Conservation (phyloP, 2,113 vertebrate species). For the Seriola aureovittata region DNA sequence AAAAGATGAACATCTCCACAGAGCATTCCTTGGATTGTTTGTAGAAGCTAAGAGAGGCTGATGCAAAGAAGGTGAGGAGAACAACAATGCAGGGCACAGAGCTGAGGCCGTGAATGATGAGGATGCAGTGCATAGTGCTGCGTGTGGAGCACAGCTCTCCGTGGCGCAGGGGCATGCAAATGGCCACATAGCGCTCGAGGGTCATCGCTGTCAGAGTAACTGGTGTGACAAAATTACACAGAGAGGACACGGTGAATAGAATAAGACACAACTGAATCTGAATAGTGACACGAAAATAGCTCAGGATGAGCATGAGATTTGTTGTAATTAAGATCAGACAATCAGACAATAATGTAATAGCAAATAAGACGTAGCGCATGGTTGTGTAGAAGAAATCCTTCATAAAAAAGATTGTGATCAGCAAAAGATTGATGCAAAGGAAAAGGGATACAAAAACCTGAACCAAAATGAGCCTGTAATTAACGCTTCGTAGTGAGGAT, state of each 20-base stretch:
- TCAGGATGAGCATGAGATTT: slow-evolving; percentile 21
- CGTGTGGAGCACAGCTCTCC: slow-evolving; percentile 54
- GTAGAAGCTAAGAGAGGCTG: slow-evolving; percentile 15
- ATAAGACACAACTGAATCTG: slow-evolving; percentile 14
- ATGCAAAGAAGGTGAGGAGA: background rate
- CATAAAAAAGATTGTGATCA: slow-evolving; percentile 58
- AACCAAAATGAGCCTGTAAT: slow-evolving; percentile 5
- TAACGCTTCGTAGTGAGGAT: background rate
- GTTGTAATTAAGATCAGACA: slow-evolving; percentile 35
- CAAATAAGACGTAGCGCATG: slow-evolving; percentile 75
- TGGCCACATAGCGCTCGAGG: slow-evolving; percentile 73
- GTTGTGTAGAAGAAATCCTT: slow-evolving; percentile 60
- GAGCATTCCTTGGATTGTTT: background rate
- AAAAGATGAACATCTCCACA: slow-evolving; percentile 12
- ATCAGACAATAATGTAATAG: slow-evolving; percentile 62
- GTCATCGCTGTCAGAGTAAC: slow-evolving; percentile 74
- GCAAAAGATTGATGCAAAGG: slow-evolving; percentile 46
- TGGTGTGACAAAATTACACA: slow-evolving; percentile 30
- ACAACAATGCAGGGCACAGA: background rate
- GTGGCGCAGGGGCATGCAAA: slow-evolving; percentile 71
- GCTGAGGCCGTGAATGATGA: slow-evolving; percentile 50
- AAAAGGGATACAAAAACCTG: slow-evolving; percentile 55
- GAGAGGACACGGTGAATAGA: background rate
- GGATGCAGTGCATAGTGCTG: slow-evolving; percentile 13
- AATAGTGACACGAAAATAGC: accelerated